Evolutionary conservation across 2,888 invertebrate species (phyloP).

Genomic region (Eristalis pertinax): DNA sequence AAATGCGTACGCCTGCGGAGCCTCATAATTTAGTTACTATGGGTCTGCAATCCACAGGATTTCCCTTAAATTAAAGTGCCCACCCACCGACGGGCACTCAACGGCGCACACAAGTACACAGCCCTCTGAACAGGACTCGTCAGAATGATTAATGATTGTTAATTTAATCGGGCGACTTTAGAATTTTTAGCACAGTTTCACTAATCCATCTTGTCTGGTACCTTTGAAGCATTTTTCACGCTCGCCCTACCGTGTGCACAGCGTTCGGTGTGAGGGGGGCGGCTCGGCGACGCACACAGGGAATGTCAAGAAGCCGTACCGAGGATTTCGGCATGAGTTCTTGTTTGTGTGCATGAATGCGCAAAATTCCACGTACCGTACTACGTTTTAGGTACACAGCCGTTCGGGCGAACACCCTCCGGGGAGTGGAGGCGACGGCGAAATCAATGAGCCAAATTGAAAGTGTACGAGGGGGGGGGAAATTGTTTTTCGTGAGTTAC

Average conservation of each 20-base stretch:
- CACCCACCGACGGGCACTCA: background rate
- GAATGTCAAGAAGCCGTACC: background rate
- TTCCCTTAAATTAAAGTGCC: slow-evolving; percentile 56
- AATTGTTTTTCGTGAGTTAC: slow-evolving; percentile 18
- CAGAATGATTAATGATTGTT: slow-evolving; percentile 70
- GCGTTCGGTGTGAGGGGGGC: background rate
- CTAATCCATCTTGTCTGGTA: slow-evolving; percentile 70
- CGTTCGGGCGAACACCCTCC: background rate
- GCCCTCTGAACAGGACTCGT: slow-evolving; percentile 24
- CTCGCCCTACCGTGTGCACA: slow-evolving; percentile 40
- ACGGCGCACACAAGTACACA: background rate
- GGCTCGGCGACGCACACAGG: background rate
- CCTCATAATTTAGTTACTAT: background rate
- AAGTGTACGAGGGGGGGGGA: slow-evolving; percentile 29
- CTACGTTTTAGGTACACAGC: background rate
- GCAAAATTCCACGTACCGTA: slow-evolving; percentile 5
- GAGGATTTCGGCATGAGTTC: slow-evolving; percentile 8
- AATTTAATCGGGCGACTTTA: slow-evolving; percentile 72
- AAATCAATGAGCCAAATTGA: slow-evolving; percentile 64
- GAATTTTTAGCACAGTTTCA: slow-evolving; percentile 70
- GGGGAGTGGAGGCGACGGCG: background rate
- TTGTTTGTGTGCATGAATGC: background rate
- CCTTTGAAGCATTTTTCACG: slow-evolving; percentile 66
- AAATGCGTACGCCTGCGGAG: background rate
- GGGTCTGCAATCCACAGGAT: slow-evolving; percentile 36